Evolutionary conservation across 2,888 invertebrate species (phyloP), one percentile per base, ranked within the genome.

Genomic region (Zaprionus obscuricornis): DNA sequence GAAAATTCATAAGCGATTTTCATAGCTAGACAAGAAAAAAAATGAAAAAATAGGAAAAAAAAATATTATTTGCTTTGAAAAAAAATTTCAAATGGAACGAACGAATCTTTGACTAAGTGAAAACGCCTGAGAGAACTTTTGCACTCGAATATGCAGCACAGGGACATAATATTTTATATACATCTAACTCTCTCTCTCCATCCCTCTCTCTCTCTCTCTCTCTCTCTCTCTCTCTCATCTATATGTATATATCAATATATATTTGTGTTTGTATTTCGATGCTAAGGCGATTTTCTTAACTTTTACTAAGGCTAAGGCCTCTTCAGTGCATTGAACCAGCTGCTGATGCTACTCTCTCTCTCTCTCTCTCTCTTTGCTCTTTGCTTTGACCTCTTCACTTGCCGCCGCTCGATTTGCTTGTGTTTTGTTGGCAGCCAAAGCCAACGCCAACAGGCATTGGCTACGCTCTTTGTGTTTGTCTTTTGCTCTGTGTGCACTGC

Each of bases 271-370:
- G 45, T 62, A 29, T 60, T 60, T 49, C 33, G 29, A 40, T 40
- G 54, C 60, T 68, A 64, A 62, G 81, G 56, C 59, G 85, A 69
- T 78, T 85, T 83, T 72, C 73, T 66, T 63, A 69, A 75, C 59
- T 79, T 85, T 68, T 57, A 54, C 78, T 60, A 39, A 50, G 62
- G 55, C 50, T 43, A 8, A 6, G 11, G 39, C 36, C 51, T 68
- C 63, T 62, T 40, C 59, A 65, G 85, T 83, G 84, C 85, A 79
- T 85, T 79, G 78, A 79, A 79, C 85, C 64, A 58, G 51, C 20
- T 52, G 57, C 46, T 42, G 13, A 29, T 45, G 39, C 34, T 51
- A 10, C 29, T 31, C 4, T n/a, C 20, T 37, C n/a, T 43, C 52
- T 22, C 42, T 37, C 37, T 6, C 13, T 31, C 55, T 4, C 39